phyloP scores from a whole-genome alignment of 2,888 invertebrate genomes.

The Drosophila engyochracea region DNA sequence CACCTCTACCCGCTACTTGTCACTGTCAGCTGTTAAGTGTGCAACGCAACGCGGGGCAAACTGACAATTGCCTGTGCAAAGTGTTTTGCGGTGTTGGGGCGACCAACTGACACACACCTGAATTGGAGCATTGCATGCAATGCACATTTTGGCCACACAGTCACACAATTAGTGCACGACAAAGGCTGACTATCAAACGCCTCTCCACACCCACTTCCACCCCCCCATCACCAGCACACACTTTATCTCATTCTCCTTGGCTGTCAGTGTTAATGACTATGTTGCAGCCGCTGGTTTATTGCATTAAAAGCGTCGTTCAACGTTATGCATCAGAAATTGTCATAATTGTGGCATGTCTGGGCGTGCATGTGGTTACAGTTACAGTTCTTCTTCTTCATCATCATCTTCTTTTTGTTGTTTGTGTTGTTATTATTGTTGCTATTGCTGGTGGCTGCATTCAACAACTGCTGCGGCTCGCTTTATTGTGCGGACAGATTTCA shows the following conservation, averaged over 20 bases:
- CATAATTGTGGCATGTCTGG: slow-evolving; percentile 80
- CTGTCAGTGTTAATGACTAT: slow-evolving; percentile 80
- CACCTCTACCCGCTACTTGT: background rate
- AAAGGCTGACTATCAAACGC: slow-evolving; percentile 46
- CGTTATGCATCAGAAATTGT: slow-evolving; percentile 82
- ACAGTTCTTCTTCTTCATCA: slow-evolving; percentile 30
- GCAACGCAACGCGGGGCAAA: slow-evolving; percentile 27
- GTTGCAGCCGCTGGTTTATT: slow-evolving; percentile 71
- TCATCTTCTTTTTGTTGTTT: slow-evolving; percentile 14
- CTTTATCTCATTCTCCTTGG: background rate
- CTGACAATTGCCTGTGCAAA: slow-evolving; percentile 77
- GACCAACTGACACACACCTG: slow-evolving; percentile 81
- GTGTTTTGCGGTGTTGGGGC: slow-evolving; percentile 74
- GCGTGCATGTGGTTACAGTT: slow-evolving; percentile 55
- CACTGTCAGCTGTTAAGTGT: slow-evolving; percentile 43
- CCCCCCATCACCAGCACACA: background rate
- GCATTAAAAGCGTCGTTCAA: slow-evolving; percentile 77
- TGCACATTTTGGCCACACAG: slow-evolving; percentile 76
- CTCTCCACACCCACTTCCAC: no score
- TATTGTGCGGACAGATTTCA: slow-evolving; percentile 20
- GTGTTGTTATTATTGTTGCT: slow-evolving; percentile 12
- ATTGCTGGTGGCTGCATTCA: background rate
- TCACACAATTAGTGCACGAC: slow-evolving; percentile 78
- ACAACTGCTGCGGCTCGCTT: slow-evolving; percentile 2
- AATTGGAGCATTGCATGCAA: slow-evolving; percentile 75